Base-by-base conservation (phyloP, 2,888 invertebrate species). In the Spicauda simplicius region DNA sequence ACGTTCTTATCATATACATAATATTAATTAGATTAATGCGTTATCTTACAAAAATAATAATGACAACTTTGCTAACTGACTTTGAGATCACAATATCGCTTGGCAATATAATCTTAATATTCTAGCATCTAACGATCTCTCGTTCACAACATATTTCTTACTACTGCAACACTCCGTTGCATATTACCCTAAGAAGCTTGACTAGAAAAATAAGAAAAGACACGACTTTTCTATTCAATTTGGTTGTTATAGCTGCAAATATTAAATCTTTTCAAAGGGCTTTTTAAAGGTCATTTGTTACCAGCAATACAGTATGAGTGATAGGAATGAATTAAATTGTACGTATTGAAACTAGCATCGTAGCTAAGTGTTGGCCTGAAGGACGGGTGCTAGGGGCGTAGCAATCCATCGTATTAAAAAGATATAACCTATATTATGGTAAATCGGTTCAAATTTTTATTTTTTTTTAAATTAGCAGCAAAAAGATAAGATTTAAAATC, bases 41-140 rank as follows among this genome's bases (percentile, higher is more conserved):
- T 25, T 65, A 48, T 41, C 18, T 45, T 45, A 65, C 65, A 52
- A 59, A 65, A 63, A 65, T 48, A 54, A 61, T 61, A 67, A 74
- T 48, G 57, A 55, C 68, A 65, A 64, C 50, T 54, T 52, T 58
- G 33, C 50, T 65, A 58, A 64, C 57, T 45, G 53, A 65, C 53
- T 78, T 79, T 77, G 81, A 84, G 83, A 91, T 90, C 90, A 91
- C 89, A 90, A 87, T 91, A 91, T 91, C 89, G 91, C 91, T 91
- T 91, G 82, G 90, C 91, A 91, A 90, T 91, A 90, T 83, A 70
- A 66, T 61, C 57, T 61, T 61, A 61, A 52, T 33, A n/a, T 45
- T 25, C 53, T 63, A 66, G 50, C 50, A 67, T 60, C 50, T 20
- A 25, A 54, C 41, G 41, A 41, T 41, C 14, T 41, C 41, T 54